Conservation (phyloP, 2,797 vertebrate genomes). For the Distichodus sexfasciatus region DNA sequence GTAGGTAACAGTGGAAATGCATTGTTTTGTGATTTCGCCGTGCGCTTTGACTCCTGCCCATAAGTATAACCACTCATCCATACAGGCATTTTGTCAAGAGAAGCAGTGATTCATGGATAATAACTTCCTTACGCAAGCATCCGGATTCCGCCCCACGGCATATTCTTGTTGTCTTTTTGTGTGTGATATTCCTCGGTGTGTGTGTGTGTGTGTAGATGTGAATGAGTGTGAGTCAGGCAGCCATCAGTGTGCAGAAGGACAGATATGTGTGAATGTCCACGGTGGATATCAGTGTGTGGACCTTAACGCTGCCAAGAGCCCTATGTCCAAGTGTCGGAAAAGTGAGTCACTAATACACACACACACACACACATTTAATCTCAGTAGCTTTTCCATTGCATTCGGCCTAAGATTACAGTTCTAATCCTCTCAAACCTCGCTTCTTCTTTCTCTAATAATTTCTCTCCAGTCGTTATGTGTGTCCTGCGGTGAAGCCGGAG, state of each 20-base stretch:
- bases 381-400: not conserved
- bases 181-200: constrained; percentile 8
- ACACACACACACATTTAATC: not conserved
- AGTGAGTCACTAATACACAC: constrained; percentile 73
- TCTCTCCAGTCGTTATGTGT: constrained; percentile 81
- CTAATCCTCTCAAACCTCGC: constrained; percentile 40
- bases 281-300: constrained; percentile 87
- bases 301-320: constrained; percentile 83
- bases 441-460: not conserved
- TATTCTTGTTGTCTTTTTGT: constrained; percentile 1
- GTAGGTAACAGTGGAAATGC: too few species aligned
- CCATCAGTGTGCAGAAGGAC: constrained; percentile 79
- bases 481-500: constrained; percentile 74
- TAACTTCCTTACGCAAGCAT: not conserved
- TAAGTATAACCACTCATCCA: too few species aligned
- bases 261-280: constrained; percentile 86
- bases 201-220: constrained; percentile 84
- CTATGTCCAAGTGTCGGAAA: constrained; percentile 85
- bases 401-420: not conserved
- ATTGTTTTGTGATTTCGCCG: constrained; percentile 1
- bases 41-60: not conserved
- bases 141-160: constrained; percentile 4
- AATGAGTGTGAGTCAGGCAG: constrained; percentile 86
- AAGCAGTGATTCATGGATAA: constrained; percentile 11
- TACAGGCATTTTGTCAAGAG: constrained; percentile 7